Evolutionary conservation across 2,888 invertebrate species (phyloP).

Genomic region (Eupithecia subumbrata): DNA sequence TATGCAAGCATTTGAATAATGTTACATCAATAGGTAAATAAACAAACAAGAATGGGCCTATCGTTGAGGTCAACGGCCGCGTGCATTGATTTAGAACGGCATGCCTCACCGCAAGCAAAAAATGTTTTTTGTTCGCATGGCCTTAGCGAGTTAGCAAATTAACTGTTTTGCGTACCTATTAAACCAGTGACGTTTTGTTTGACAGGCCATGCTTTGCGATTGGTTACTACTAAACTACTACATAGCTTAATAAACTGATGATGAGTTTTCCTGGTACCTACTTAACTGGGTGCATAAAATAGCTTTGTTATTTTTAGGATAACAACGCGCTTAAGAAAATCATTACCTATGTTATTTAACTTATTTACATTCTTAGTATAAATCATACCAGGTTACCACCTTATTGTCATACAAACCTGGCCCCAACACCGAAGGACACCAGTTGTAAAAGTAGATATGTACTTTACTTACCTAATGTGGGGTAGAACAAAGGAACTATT

Average conservation of each 20-base stretch:
- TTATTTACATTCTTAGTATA: not conserved
- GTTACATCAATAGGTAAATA: not conserved
- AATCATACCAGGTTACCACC: too few species aligned
- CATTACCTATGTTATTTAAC: not conserved
- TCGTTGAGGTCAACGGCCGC: not conserved
- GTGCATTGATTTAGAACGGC: conserved; percentile 9
- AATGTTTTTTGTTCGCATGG: conserved; percentile 13
- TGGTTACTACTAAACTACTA: not conserved
- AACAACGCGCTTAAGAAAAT: not conserved
- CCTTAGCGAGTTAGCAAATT: conserved; percentile 14
- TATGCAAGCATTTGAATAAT: not conserved
- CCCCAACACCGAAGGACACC: not conserved
- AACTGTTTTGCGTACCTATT: not conserved
- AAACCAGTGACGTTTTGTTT: not conserved
- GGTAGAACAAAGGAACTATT: conserved; percentile 38
- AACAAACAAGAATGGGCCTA: not conserved
- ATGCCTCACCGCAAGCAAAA: not conserved
- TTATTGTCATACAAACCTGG: not conserved
- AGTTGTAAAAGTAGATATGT: not conserved
- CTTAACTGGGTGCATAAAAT: not conserved
- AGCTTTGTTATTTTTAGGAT: not conserved
- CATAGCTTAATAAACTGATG: not conserved
- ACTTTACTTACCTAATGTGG: not conserved
- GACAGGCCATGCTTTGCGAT: not conserved
- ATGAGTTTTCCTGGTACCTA: not conserved